Conservation (phyloP, 2,888 invertebrate species). For the Pheosia gnoma region DNA sequence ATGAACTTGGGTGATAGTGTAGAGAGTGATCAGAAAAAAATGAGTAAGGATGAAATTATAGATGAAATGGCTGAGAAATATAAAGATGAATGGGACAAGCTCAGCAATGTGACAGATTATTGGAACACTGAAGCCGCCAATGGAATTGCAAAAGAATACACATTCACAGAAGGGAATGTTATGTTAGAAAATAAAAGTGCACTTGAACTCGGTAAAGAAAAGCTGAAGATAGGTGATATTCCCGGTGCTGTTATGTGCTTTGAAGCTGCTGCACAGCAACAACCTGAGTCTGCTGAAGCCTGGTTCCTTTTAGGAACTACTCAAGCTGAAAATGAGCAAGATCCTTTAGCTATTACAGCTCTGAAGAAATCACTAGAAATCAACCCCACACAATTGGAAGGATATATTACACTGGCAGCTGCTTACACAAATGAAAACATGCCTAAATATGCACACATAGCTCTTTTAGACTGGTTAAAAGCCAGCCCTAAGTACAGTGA, state of each 20-base stretch:
- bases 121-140: conserved; percentile 86
- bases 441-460: conserved; percentile 93
- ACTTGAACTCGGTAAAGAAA: conserved; percentile 93
- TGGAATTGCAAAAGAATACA: conserved; percentile 86
- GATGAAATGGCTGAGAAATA: conserved; percentile 85
- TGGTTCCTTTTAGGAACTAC: conserved; percentile 96
- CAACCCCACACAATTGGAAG: conserved; percentile 91
- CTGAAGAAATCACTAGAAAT: conserved; percentile 92
- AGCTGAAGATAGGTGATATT: conserved; percentile 93
- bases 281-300: conserved; percentile 90
- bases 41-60: conserved; percentile 69
- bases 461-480: conserved; percentile 90
- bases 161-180: conserved; percentile 93
- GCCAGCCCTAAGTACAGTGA: conserved; percentile 92
- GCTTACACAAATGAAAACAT: conserved; percentile 98
- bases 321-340: conserved; percentile 99
- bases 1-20: conserved; percentile 79
- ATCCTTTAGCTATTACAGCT: conserved; percentile 96
- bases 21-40: conserved; percentile 65
- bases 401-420: conserved; percentile 95
- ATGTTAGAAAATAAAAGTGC: conserved; percentile 91
- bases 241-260: conserved; percentile 98
- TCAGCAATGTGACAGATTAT: conserved; percentile 85
- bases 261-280: conserved; percentile 96
- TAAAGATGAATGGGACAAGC: conserved; percentile 91